Evolutionary conservation across 2,888 invertebrate species (phyloP).

Genomic region (Heteromyza rotundicornis): DNA sequence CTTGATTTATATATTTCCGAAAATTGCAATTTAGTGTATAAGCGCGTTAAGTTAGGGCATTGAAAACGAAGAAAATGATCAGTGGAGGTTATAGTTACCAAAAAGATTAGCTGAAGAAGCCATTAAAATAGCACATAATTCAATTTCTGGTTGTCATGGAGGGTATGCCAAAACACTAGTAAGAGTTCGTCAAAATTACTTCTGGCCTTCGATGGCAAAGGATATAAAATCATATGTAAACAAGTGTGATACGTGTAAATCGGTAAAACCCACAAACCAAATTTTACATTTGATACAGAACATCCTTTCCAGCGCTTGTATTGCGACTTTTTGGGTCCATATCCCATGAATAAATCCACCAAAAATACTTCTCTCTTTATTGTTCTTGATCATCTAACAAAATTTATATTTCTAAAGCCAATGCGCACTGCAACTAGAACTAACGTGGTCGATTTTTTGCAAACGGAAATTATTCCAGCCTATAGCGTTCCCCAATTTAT

Average conservation of each 20-base stretch:
- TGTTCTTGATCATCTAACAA: background rate
- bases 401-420: background rate
- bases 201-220: slow-evolving; percentile 10
- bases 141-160: slow-evolving; percentile 10
- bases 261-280: background rate
- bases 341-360: background rate
- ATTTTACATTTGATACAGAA: background rate
- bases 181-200: slow-evolving; percentile 13
- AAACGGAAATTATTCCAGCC: background rate
- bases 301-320: background rate
- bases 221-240: slow-evolving; percentile 9
- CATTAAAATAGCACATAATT: slow-evolving; percentile 9
- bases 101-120: background rate
- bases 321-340: slow-evolving; percentile 3
- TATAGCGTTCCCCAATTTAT: background rate
- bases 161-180: slow-evolving; percentile 12
- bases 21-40: slow-evolving; percentile 1
- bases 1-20: background rate
- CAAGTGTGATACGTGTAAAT: slow-evolving; percentile 3
- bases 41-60: background rate
- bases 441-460: background rate
- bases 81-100: slow-evolving; percentile 5
- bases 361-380: background rate
- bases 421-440: background rate
- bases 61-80: slow-evolving; percentile 1